Evolutionary conservation across 2,888 invertebrate genomes (phyloP).

Genomic region (Argyresthia albistria): DNA sequence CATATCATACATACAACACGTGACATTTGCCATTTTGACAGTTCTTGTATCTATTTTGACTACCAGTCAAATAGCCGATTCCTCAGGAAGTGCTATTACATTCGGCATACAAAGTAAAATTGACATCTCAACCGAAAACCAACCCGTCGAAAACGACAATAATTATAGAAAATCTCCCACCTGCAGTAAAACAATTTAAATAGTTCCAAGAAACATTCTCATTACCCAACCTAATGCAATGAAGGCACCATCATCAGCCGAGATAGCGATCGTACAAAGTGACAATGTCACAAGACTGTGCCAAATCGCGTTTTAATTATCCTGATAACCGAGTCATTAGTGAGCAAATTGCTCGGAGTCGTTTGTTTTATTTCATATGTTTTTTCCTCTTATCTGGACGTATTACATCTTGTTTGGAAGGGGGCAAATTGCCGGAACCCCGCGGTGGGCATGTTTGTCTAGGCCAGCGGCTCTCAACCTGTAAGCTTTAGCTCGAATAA

Average conservation of each 20-base stretch:
- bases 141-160: no score
- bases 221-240: background rate
- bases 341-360: constrained; percentile 55
- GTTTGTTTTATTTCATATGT: constrained; percentile 57
- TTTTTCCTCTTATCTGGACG: constrained; percentile 39
- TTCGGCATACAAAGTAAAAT: no score
- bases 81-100: no score
- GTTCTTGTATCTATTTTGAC: no score
- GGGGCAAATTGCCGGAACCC: constrained; percentile 43
- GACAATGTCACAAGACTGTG: constrained; percentile 21
- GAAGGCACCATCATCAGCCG: background rate
- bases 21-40: no score
- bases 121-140: no score
- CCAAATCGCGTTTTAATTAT: constrained; percentile 70
- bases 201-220: background rate
- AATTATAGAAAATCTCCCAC: no score
- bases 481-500: background rate
- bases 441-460: background rate
- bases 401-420: constrained; percentile 44
- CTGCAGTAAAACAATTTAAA: background rate
- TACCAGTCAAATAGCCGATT: no score
- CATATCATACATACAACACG: no score
- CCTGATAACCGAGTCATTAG: constrained; percentile 59
- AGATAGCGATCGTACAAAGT: constrained; percentile 2
- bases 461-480: background rate